These are phyloP conservation scores for Myrmecobius fasciatus DNA, from an alignment of 2,113 vertebrate genomes.

Conservation along the genomic window DNA sequence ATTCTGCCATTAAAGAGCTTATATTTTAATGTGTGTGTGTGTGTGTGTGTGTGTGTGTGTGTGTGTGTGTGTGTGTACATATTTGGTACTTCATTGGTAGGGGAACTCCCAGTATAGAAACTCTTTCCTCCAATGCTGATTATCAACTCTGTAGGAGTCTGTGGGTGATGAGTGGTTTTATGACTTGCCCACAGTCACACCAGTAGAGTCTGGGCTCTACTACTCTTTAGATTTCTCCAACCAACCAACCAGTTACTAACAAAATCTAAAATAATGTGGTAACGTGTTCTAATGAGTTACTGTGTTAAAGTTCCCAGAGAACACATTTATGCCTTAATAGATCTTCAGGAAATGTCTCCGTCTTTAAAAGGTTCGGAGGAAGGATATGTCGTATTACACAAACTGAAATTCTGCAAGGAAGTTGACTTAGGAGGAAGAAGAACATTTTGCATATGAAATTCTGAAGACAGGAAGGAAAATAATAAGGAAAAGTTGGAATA, in stretches of 20 bases:
- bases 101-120: background rate
- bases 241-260: background rate
- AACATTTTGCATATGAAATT: background rate
- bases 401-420: background rate
- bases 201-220: background rate
- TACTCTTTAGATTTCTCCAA: background rate
- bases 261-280: background rate
- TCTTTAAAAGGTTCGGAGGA: background rate
- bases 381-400: background rate
- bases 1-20: background rate
- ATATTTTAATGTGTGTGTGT: background rate
- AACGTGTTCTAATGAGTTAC: background rate
- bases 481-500: background rate
- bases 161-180: background rate
- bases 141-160: background rate
- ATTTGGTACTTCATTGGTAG: background rate
- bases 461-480: background rate
- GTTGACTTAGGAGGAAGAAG: background rate
- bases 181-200: background rate
- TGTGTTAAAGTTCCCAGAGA: background rate
- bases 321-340: background rate
- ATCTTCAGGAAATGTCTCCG: background rate
- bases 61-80: background rate
- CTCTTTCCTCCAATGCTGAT: background rate
- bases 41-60: background rate